These are phyloP conservation scores for Periophthalmus magnuspinnatus DNA, from an alignment of 2,797 vertebrate genomes.

Conservation along the genomic window DNA sequence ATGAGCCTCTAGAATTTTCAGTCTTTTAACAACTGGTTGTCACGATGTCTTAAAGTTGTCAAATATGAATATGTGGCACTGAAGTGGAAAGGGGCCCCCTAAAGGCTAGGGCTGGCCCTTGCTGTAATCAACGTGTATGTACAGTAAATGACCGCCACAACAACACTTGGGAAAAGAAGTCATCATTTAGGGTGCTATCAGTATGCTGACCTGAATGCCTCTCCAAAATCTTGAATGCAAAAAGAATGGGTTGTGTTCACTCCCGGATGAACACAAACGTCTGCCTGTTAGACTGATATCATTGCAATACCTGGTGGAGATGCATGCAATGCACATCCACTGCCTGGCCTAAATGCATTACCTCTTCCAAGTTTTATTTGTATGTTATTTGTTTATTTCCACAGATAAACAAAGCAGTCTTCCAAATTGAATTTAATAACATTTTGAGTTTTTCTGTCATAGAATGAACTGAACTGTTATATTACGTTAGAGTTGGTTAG, in stretches of 20 bases:
- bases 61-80: too few relatives aligned
- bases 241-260: neutral
- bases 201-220: neutral
- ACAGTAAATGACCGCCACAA: too few relatives aligned
- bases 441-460: neutral
- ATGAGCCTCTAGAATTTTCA: too few relatives aligned
- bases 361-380: neutral
- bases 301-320: neutral
- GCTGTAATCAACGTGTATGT: too few relatives aligned
- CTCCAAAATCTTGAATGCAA: neutral
- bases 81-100: too few relatives aligned
- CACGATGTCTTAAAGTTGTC: too few relatives aligned
- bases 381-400: neutral
- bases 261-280: neutral
- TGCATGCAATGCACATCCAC: neutral
- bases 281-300: neutral
- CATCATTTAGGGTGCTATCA: too few relatives aligned
- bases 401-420: neutral
- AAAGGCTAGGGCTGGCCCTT: too few relatives aligned
- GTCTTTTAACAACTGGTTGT: too few relatives aligned
- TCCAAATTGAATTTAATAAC: neutral
- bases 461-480: conserved; percentile 9
- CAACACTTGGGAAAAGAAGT: too few relatives aligned
- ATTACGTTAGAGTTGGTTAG: conserved; percentile 15
- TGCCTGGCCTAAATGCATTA: neutral